Conservation (phyloP, 2,888 invertebrate genomes). For the Bruchidius siliquastri region DNA sequence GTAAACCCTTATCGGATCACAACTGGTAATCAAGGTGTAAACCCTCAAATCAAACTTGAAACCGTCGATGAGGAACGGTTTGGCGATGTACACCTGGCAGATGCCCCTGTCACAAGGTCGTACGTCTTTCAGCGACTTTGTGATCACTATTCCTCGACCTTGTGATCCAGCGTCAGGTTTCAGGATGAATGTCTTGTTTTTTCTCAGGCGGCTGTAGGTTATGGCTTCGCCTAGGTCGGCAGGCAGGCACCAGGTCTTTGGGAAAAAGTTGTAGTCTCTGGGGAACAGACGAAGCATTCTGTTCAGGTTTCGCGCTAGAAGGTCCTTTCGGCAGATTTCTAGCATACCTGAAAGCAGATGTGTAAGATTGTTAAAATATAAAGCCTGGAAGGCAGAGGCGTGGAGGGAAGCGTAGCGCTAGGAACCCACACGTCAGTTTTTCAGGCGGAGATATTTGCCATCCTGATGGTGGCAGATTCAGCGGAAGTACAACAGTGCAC, state of each 20-base stretch:
- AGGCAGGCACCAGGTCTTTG: constrained; percentile 91
- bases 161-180: constrained; percentile 91
- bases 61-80: constrained; percentile 83
- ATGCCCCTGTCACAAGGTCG: constrained; percentile 79
- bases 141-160: constrained; percentile 83
- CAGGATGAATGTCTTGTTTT: constrained; percentile 75
- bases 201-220: constrained; percentile 65
- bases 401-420: no score
- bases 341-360: constrained; percentile 38
- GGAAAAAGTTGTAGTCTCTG: constrained; percentile 86
- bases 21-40: constrained; percentile 83
- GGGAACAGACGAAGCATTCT: constrained; percentile 85
- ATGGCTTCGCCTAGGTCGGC: constrained; percentile 77
- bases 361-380: not conserved
- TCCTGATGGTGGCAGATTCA: no score
- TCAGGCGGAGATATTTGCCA: no score
- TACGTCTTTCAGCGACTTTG: constrained; percentile 74
- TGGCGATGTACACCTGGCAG: constrained; percentile 72
- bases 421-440: no score
- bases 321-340: constrained; percentile 68
- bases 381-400: no score
- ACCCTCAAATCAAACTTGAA: constrained; percentile 90
- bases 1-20: constrained; percentile 84
- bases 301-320: constrained; percentile 82
- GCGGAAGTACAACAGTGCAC: no score